These are phyloP conservation scores for Cepaea nemoralis DNA, from an alignment of 1,140 invertebrate species.

Conservation along the genomic window DNA sequence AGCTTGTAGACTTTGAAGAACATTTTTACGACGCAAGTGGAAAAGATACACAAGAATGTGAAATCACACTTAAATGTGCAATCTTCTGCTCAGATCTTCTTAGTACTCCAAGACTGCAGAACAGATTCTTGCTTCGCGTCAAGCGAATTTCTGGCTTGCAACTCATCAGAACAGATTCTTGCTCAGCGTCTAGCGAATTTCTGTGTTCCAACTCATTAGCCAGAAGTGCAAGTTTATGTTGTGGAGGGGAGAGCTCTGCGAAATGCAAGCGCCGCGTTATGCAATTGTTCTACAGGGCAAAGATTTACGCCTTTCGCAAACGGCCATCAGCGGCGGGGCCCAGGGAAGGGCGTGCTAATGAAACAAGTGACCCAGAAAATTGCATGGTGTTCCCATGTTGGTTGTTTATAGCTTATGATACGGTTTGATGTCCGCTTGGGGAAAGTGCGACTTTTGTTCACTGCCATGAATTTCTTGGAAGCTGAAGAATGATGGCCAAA, in stretches of 20 bases:
- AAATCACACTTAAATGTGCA: no score
- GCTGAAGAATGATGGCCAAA: not conserved
- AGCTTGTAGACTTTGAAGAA: no score
- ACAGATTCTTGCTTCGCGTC: not conserved
- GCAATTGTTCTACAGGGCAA: not conserved
- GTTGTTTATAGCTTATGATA: slow-evolving; percentile 1
- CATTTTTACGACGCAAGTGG: no score
- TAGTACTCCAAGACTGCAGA: not conserved
- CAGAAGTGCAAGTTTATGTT: not conserved
- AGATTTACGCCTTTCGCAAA: not conserved
- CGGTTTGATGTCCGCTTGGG: not conserved
- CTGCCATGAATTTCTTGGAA: not conserved
- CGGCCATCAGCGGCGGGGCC: not conserved
- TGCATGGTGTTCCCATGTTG: not conserved
- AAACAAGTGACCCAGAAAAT: slow-evolving; percentile 32
- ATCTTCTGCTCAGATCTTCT: not conserved
- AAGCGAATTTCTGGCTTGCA: not conserved
- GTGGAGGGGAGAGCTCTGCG: not conserved
- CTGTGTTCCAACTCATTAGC: not conserved
- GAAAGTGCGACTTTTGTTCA: not conserved
- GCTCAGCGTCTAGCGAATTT: not conserved
- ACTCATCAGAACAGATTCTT: not conserved
- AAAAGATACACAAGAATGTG: no score
- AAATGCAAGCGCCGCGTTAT: not conserved
- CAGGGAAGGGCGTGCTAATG: slow-evolving; percentile 5